A percentile compares a stretch with the other conserved stretches of the same genome.
These are phyloP conservation scores for Psammodynastes pulverulentus DNA, from an alignment of 2,113 vertebrate species.

Conservation along the genomic window DNA sequence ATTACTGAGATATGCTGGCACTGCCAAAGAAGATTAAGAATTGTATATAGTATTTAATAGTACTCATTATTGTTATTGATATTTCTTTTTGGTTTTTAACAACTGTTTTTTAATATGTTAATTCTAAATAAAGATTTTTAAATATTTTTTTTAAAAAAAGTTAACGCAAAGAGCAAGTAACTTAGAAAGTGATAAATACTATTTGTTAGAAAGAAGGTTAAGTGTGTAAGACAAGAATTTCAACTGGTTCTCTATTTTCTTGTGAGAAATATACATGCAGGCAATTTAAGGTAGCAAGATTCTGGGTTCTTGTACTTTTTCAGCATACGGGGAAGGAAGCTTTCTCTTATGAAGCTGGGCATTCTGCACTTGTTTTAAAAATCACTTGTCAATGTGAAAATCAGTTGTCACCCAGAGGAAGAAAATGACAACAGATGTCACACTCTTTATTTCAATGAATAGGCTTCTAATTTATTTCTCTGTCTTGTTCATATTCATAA, in stretches of 20 bases:
- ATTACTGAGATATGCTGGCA: no score
- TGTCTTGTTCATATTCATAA: neutral
- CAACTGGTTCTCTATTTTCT: neutral
- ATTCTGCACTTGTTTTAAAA: neutral
- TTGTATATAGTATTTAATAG: no score
- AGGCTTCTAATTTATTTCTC: neutral
- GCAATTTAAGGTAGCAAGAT: neutral
- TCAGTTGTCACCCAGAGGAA: neutral
- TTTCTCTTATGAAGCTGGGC: neutral
- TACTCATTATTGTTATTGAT: no score
- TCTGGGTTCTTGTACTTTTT: neutral
- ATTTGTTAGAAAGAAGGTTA: neutral
- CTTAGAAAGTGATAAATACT: neutral
- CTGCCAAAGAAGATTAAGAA: no score
- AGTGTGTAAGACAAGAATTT: neutral
- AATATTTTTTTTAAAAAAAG: no score
- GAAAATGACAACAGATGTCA: neutral
- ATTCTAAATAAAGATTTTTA: no score
- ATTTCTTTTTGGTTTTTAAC: no score
- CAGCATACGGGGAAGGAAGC: neutral
- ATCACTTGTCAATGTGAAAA: neutral
- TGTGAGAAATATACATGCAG: neutral
- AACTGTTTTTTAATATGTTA: no score
- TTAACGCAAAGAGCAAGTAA: neutral
- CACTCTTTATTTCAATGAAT: neutral